Percentiles rank a stretch among this genome's conserved stretches.
These are phyloP conservation scores for Mastomys natalensis DNA, from an alignment of 2,113 vertebrate species.

Conservation along the genomic window DNA sequence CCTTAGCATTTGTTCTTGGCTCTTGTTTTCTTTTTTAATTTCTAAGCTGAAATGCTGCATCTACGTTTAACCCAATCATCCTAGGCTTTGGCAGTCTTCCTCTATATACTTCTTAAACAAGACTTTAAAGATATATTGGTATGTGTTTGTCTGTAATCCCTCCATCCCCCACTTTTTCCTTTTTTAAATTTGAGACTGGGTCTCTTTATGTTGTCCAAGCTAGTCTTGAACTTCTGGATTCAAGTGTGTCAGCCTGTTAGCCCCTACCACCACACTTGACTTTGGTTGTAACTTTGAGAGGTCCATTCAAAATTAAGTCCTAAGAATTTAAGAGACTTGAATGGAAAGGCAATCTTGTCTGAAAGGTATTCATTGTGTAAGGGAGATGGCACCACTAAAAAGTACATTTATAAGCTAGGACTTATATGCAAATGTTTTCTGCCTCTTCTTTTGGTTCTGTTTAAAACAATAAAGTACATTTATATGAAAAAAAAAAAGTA, in stretches of 20 bases:
- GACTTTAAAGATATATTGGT: conserved; percentile 65
- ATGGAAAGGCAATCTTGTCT: conserved; percentile 50
- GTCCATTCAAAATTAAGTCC: conserved; percentile 63
- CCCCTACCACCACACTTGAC: background rate
- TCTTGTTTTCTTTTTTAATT: conserved; percentile 35
- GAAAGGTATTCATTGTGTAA: too few relatives aligned
- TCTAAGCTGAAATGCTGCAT: conserved; percentile 81
- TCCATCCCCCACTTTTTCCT: background rate
- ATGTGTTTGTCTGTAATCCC: conserved; percentile 22
- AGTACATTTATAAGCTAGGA: conserved; percentile 87
- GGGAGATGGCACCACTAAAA: conserved; percentile 85
- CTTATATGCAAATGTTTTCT: conserved; percentile 88
- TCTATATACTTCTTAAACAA: conserved; percentile 37
- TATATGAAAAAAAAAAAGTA: too few relatives aligned
- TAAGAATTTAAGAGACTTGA: conserved; percentile 53
- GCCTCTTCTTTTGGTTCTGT: conserved; percentile 85
- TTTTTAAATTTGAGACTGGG: conserved; percentile 28
- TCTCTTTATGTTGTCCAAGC: background rate
- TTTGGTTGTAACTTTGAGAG: conserved; percentile 60
- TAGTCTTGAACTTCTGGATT: background rate
- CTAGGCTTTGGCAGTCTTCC: conserved; percentile 60
- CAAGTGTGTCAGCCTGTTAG: background rate
- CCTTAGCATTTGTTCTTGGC: conserved; percentile 70
- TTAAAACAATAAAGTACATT: conserved; percentile 89
- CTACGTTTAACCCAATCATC: conserved; percentile 77